Percentiles rank a stretch among this genome's conserved stretches.
These are phyloP conservation scores for Triplophysa yarkandensis DNA, from an alignment of 2,797 vertebrate species.

Conservation along the genomic window DNA sequence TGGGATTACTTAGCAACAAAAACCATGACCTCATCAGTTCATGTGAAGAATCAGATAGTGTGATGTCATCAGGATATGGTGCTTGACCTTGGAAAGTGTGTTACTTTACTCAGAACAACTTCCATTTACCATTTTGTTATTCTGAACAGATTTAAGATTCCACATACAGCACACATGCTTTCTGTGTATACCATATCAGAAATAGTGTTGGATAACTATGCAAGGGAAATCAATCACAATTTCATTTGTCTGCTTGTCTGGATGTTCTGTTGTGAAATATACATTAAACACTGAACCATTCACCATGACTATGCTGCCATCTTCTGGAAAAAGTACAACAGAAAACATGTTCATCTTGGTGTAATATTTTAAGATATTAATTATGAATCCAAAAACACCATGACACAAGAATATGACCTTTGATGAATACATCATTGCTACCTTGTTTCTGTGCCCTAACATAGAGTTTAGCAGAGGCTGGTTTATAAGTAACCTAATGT, in stretches of 20 bases:
- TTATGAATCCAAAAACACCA: neutral
- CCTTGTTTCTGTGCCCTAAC: neutral
- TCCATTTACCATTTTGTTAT: neutral
- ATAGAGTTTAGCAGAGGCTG: neutral
- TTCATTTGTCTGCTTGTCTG: neutral
- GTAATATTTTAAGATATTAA: neutral
- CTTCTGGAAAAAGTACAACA: slow-evolving; percentile 55
- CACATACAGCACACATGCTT: neutral
- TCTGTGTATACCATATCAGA: neutral
- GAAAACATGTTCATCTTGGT: neutral
- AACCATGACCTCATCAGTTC: slow-evolving; percentile 41
- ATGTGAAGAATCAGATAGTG: slow-evolving; percentile 9
- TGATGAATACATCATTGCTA: neutral
- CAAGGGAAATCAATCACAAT: neutral
- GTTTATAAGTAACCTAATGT: neutral
- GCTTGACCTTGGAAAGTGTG: slow-evolving; percentile 41
- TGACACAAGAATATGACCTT: neutral
- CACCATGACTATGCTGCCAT: slow-evolving; percentile 59
- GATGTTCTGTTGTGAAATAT: neutral
- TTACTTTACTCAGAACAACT: neutral
- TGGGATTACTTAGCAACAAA: slow-evolving; percentile 33
- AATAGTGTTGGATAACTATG: neutral
- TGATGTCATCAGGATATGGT: slow-evolving; percentile 32
- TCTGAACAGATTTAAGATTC: neutral
- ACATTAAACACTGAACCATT: neutral